These are phyloP conservation scores for Thyatira batis DNA, from an alignment of 2,888 invertebrate genomes.

Conservation along the genomic window DNA sequence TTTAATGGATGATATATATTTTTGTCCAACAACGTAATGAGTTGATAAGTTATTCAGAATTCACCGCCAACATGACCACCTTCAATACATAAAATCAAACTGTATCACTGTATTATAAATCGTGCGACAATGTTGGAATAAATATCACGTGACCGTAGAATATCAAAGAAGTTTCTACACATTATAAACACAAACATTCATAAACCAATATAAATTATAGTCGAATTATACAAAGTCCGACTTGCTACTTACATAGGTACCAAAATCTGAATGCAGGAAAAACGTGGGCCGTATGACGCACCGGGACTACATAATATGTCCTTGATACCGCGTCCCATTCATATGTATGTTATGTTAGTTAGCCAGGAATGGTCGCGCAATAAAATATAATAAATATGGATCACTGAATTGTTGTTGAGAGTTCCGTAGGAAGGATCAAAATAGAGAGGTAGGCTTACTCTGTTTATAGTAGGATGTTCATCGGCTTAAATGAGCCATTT, in stretches of 20 bases:
- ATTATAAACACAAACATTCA: constrained; percentile 13
- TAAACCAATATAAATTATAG: constrained; percentile 32
- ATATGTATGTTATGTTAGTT: constrained; percentile 53
- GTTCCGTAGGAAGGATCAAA: background rate
- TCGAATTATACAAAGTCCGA: constrained; percentile 20
- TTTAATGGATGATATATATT: background rate
- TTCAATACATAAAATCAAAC: background rate
- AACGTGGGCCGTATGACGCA: constrained; percentile 42
- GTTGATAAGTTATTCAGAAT: background rate
- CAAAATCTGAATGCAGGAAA: constrained; percentile 34
- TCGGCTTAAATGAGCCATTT: no score
- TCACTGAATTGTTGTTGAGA: background rate
- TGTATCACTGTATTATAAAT: no score
- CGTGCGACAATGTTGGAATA: background rate
- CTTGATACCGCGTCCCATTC: constrained; percentile 49
- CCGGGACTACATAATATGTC: constrained; percentile 47
- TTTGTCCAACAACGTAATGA: no score
- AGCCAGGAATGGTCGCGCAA: constrained; percentile 19
- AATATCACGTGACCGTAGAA: background rate
- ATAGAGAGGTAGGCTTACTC: no score
- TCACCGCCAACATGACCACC: background rate
- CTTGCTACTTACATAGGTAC: constrained; percentile 8
- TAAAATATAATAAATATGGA: constrained; percentile 5
- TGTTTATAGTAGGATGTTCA: no score
- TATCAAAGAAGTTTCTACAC: constrained; percentile 4